Conservation (phyloP, 2,888 invertebrate genomes). For the Pandemis corylana region DNA sequence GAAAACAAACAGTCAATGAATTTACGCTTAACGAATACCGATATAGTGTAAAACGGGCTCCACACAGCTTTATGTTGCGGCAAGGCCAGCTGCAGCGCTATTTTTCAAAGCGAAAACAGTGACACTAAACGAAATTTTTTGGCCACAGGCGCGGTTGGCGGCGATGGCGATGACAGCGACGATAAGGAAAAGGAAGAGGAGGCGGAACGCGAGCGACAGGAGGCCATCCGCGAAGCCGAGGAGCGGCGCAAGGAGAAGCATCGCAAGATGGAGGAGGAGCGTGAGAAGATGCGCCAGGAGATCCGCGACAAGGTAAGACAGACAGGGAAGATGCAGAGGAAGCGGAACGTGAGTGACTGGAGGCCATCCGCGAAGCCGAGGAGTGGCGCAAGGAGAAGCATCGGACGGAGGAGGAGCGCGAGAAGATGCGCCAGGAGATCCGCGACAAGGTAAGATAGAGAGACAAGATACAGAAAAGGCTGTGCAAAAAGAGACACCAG, state of each 20-base stretch:
- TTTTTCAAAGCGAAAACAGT: too few relatives aligned
- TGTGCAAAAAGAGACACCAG: neutral
- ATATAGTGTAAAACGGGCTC: too few relatives aligned
- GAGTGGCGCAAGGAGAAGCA: constrained; percentile 99
- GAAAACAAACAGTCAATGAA: too few relatives aligned
- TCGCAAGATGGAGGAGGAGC: constrained; percentile 99
- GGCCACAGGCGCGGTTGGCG: constrained; percentile 92
- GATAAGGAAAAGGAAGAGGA: constrained; percentile 99
- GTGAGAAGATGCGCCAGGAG: constrained; percentile 99
- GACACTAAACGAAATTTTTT: neutral
- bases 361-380: constrained; percentile 99
- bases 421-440: constrained; percentile 99
- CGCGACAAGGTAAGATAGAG: constrained; percentile 96
- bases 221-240: constrained; percentile 99
- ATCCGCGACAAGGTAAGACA: constrained; percentile 98
- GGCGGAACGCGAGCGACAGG: constrained; percentile 98
- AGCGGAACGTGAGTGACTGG: constrained; percentile 98
- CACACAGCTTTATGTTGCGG: too few relatives aligned
- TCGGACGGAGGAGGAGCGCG: constrained; percentile 99
- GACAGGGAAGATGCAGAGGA: constrained; percentile 91
- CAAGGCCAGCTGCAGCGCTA: too few relatives aligned
- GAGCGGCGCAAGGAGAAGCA: constrained; percentile 99
- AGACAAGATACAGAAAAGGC: neutral
- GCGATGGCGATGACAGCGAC: constrained; percentile 95
- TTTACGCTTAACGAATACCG: too few relatives aligned